Conservation (phyloP, 2,888 invertebrate genomes). For the Podotricha telesiphe region DNA sequence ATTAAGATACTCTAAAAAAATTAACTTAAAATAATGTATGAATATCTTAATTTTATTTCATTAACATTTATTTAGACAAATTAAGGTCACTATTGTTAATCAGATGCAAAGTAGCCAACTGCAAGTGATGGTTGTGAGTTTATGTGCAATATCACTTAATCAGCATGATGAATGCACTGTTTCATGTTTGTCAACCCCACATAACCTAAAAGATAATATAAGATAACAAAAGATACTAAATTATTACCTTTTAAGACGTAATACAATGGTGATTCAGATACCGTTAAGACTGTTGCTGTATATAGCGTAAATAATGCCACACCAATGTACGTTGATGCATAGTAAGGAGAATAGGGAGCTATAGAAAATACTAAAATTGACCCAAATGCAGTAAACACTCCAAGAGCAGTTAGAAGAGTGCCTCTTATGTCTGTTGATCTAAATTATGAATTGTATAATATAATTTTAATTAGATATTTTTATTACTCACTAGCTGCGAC, state of each 20-base stretch:
- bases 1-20: too few relatives aligned
- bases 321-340: slow-evolving; percentile 48
- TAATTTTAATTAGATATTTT: too few relatives aligned
- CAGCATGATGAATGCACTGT: too few relatives aligned
- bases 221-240: neutral
- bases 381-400: slow-evolving; percentile 52
- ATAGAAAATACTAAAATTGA: slow-evolving; percentile 49
- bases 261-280: slow-evolving; percentile 45
- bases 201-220: neutral
- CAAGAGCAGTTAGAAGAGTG: slow-evolving; percentile 52
- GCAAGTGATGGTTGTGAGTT: too few relatives aligned
- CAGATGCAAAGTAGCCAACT: too few relatives aligned
- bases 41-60: too few relatives aligned
- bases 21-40: too few relatives aligned
- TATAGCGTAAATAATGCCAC: slow-evolving; percentile 45
- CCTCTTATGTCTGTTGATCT: slow-evolving; percentile 60
- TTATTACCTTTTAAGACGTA: slow-evolving; percentile 43
- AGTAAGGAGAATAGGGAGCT: slow-evolving; percentile 52
- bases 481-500: too few relatives aligned
- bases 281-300: slow-evolving; percentile 44
- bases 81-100: too few relatives aligned
- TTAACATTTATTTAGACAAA: too few relatives aligned
- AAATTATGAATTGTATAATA: neutral
- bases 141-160: too few relatives aligned
- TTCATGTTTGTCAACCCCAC: too few relatives aligned